Percentiles rank a stretch among this genome's conserved stretches.
Conservation (phyloP, 1,140 invertebrate species). For the Panagrolaimus sp. region DNA sequence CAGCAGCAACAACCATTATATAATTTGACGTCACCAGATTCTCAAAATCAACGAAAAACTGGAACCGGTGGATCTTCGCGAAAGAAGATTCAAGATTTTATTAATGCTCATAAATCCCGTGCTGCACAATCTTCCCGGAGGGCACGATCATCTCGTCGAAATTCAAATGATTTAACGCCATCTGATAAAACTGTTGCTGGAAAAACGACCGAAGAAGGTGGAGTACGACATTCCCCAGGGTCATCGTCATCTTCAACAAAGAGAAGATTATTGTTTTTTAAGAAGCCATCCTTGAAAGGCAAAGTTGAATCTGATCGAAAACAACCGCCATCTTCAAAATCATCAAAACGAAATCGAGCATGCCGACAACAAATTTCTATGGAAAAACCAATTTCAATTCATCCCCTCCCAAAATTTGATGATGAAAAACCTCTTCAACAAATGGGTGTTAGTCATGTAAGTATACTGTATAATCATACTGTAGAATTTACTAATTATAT, state of each 20-base stretch:
- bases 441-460: neutral
- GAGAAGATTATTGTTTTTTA: neutral
- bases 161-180: neutral
- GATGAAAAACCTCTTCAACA: neutral
- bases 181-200: neutral
- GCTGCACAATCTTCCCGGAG: neutral
- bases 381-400: neutral
- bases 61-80: no score
- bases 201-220: neutral
- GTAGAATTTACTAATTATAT: neutral
- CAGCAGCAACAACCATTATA: no score
- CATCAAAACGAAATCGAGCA: neutral
- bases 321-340: neutral
- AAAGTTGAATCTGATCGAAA: no score
- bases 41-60: no score
- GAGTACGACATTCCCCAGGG: neutral
- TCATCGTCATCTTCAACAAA: neutral
- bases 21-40: no score
- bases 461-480: neutral
- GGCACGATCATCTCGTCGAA: neutral
- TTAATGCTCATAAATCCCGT: neutral
- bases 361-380: neutral
- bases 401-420: neutral
- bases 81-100: neutral
- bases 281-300: conserved; percentile 9